A percentile compares a stretch with the other conserved stretches of the same genome.
phyloP scores from a whole-genome alignment of 2,113 vertebrate species.

The Tachuris rubrigastra region DNA sequence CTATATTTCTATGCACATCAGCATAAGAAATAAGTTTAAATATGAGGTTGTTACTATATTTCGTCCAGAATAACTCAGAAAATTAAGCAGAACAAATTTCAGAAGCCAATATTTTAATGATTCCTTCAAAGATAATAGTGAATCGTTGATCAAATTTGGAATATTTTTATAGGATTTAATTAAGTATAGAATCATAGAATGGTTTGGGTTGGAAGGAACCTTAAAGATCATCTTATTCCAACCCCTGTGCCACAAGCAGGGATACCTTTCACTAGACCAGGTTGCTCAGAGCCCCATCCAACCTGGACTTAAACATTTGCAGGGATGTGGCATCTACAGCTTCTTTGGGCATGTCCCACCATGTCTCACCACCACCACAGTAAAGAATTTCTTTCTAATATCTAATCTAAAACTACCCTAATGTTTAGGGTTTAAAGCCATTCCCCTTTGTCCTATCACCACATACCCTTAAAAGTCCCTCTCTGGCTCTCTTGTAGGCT shows the following conservation, averaged over 20 bases:
- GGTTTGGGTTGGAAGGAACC: not conserved
- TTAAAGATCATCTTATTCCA: not conserved
- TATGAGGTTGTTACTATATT: not conserved
- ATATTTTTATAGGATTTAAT: not conserved
- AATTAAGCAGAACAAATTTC: not conserved
- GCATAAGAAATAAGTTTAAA: not conserved
- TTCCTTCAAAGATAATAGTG: not conserved
- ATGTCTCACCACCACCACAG: not conserved
- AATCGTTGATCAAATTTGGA: not conserved
- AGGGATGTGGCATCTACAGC: not conserved
- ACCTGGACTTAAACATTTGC: not conserved
- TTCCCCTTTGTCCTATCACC: not conserved
- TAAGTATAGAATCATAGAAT: not conserved
- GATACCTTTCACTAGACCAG: not conserved
- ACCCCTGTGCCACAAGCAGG: not conserved
- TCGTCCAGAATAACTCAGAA: not conserved
- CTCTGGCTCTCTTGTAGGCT: not conserved
- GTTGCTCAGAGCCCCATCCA: not conserved
- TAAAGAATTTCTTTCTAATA: not conserved
- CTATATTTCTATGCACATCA: not conserved
- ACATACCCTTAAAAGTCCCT: not conserved
- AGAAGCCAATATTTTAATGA: not conserved
- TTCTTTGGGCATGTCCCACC: not conserved
- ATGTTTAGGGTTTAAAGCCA: not conserved
- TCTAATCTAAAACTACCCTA: not conserved